These are phyloP conservation scores for Actinostola sp. DNA, from an alignment of 92 coral and sea anemone genomes.

Conservation along the genomic window DNA sequence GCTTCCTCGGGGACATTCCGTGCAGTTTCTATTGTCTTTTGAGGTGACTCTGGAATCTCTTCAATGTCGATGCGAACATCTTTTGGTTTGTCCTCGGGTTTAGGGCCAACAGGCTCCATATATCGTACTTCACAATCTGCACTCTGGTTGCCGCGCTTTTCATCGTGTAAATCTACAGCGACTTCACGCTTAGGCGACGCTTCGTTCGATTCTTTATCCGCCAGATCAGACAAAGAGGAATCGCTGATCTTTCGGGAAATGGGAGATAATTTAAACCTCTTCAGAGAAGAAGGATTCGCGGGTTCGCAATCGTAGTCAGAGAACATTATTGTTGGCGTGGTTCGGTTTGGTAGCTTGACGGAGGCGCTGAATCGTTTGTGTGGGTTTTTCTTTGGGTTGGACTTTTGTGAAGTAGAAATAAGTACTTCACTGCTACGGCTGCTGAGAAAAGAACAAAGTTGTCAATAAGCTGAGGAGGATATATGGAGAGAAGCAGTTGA, in stretches of 20 bases:
- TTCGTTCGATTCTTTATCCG: not conserved
- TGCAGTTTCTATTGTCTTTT: not conserved
- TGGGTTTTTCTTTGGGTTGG: not conserved
- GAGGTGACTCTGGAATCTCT: not conserved
- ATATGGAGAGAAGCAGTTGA: no score
- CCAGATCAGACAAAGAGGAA: conserved; percentile 12
- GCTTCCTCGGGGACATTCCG: not conserved
- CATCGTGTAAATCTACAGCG: conserved; percentile 2
- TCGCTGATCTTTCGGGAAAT: conserved; percentile 29
- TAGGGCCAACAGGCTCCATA: no score
- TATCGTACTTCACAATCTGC: no score
- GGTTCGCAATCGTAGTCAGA: conserved; percentile 25
- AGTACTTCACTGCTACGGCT: conserved; percentile 15
- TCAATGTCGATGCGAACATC: conserved; percentile 29
- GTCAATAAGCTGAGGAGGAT: not conserved
- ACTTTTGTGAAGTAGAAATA: not conserved
- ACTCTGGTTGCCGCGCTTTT: not conserved
- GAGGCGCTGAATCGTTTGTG: conserved; percentile 9
- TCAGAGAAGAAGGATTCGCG: not conserved
- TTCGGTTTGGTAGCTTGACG: not conserved
- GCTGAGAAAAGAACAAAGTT: not conserved
- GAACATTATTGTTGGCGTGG: conserved; percentile 36
- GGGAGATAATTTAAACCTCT: conserved; percentile 8
- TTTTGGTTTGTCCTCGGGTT: not conserved
- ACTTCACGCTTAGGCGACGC: not conserved